A percentile compares a stretch with the other conserved stretches of the same genome.
phyloP scores from a whole-genome alignment of 2,797 vertebrate species.

The Falco peregrinus region DNA sequence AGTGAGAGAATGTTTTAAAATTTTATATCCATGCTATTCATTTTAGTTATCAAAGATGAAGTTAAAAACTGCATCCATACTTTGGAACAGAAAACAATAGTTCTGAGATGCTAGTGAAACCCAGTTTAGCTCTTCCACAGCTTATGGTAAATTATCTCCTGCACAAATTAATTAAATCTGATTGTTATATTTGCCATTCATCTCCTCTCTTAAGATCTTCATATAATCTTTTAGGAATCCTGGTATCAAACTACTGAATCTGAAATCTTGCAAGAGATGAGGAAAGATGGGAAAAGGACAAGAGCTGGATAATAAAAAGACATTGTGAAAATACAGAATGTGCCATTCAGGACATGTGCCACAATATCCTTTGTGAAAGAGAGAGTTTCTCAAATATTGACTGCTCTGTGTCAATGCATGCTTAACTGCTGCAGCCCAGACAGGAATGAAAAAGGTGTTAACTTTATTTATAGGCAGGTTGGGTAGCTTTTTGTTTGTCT shows the following conservation, averaged over 20 bases:
- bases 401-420: not conserved
- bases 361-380: not conserved
- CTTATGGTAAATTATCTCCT: not conserved
- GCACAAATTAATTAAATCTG: not conserved
- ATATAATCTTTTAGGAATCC: not conserved
- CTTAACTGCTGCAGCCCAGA: not conserved
- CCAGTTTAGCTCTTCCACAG: not conserved
- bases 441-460: not conserved
- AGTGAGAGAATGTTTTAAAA: not conserved
- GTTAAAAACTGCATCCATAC: not conserved
- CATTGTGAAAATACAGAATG: not conserved
- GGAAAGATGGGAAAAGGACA: not conserved
- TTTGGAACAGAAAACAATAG: not conserved
- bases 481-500: not conserved
- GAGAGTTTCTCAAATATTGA: not conserved
- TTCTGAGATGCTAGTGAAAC: not conserved
- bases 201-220: not conserved
- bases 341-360: not conserved
- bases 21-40: not conserved
- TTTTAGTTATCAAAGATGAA: not conserved
- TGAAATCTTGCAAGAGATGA: not conserved
- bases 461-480: not conserved
- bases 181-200: not conserved
- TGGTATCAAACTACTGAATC: not conserved
- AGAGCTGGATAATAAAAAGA: not conserved